Evolutionary conservation across 2,797 vertebrate genomes (phyloP), one percentile per base, ranked within the genome.

Genomic region (Chanos chanos): DNA sequence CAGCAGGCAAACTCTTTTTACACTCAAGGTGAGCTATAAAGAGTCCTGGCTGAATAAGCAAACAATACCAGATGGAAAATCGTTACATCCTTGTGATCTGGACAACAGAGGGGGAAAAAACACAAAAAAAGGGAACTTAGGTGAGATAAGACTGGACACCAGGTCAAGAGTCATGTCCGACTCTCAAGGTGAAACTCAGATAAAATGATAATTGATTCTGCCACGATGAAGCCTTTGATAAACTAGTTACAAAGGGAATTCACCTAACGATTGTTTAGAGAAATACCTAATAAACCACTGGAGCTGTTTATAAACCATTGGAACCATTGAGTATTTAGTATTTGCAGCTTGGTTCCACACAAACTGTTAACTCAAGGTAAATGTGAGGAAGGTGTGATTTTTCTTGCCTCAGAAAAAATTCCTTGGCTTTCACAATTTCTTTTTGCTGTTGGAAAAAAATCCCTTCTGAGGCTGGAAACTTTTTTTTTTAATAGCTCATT

Each of bases 361-460:
- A 1, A 51, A 18, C 45, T 39, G 37, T 22, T 64, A 39, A 64
- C 59, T 58, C 43, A 57, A 65, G 24, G 28, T 68, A 71, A 71
- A 65, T 55, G 62, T 43, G 44, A 58, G 49, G 37, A 59, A 58
- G 63, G 54, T 2, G 5, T 25, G 13, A 50, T 34, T 43, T 40
- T 8, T 13, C 28, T 56, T 40, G 30, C 44, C 18, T 51, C 5
- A n/a, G n/a, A n/a, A n/a, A n/a, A n/a, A n/a, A n/a, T 57, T 59
- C 45, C 31, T 25, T 60, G 68, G 64, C 69, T 1, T 50, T 19
- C 7, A 49, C 57, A 49, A 71, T 74, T 68, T 58, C 69, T 72
- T 72, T 69, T 54, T 68, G 47, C 66, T 66, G 57, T 48, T 74
- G 50, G 49, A 53, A 63, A 53, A 57, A 41, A 70, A 72, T 73